Evolutionary conservation across 1,140 invertebrate species (phyloP), one percentile per base, ranked within the genome.

Genomic region (Sarcophaga peregrina): DNA sequence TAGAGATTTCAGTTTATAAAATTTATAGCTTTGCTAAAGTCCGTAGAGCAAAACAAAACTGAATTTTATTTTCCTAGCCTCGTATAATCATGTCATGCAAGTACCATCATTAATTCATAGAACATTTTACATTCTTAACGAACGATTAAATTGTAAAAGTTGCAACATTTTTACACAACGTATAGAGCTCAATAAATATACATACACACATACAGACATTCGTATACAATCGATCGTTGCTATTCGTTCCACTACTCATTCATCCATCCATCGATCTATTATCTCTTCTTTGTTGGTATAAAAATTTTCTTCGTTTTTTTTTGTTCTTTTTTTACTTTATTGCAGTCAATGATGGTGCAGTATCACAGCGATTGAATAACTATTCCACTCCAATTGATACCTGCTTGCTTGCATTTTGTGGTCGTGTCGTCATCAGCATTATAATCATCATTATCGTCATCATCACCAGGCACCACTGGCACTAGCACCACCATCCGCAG

Each of bases 391-490:
- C 54, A 58, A 20, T 68, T 68, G 62, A 25, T 68, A 68, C 62
- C 17, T 68, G 62, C n/a, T 68, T 68, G 62, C n/a, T 68, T 68
- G 62, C 17, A 68, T 68, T 68, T 68, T 68, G 62, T 68, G 62
- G 17, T 68, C 62, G 62, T 68, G 62, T 68, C 62, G 62, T 68
- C 62, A 20, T 58, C 54, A 58, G 54, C 54, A 58, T 58, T 58
- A 58, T 58, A 58, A 58, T 58, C 54, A 58, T 58, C 54, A 58
- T 58, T 58, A 58, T 68, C 62, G 62, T 68, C 62, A 68, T 68
- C 62, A 68, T 68, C 62, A 68, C 17, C 13, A 58, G 54, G 25
- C 25, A 37, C 25, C 25, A 37, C 1, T 37, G 4, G 25, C 25
- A 4, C 25, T 37, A 37, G 25, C 62, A 62, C 58, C n/a, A 68